Conservation (phyloP, 2,888 invertebrate species). For the Cotesia congregata region DNA sequence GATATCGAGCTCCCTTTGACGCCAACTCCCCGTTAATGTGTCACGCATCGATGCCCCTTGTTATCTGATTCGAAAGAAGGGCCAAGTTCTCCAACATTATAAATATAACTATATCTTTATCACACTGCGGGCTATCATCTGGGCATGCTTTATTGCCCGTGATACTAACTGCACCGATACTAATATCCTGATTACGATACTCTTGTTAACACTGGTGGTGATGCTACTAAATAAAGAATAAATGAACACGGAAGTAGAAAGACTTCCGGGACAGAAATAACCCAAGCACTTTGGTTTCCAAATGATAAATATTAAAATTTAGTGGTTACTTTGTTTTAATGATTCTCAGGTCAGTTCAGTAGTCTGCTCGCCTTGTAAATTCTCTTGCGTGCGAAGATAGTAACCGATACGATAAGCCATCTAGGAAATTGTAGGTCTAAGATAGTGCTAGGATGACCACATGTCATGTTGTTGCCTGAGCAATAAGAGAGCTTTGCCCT, state of each 20-base stretch:
- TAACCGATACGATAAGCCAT: constrained; percentile 49
- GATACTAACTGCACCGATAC: too few relatives aligned
- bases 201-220: constrained; percentile 1
- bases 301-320: constrained; percentile 1
- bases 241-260: constrained; percentile 26
- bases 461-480: constrained; percentile 10
- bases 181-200: constrained; percentile 34
- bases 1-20: constrained; percentile 2
- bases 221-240: constrained; percentile 4
- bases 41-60: constrained; percentile 27
- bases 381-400: constrained; percentile 40
- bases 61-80: constrained; percentile 33
- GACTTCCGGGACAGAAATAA: constrained; percentile 22
- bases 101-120: neutral
- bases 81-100: constrained; percentile 13
- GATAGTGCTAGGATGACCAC: constrained; percentile 25
- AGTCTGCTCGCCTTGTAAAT: constrained; percentile 27
- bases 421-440: constrained; percentile 50
- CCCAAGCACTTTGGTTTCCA: neutral
- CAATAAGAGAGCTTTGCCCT: constrained; percentile 28
- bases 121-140: constrained; percentile 7
- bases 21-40: constrained; percentile 18
- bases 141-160: constrained; percentile 30
- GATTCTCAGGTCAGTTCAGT: constrained; percentile 12
- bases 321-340: constrained; percentile 1